These are phyloP conservation scores for Siniperca chuatsi DNA, from an alignment of 2,113 vertebrate genomes.

Conservation along the genomic window DNA sequence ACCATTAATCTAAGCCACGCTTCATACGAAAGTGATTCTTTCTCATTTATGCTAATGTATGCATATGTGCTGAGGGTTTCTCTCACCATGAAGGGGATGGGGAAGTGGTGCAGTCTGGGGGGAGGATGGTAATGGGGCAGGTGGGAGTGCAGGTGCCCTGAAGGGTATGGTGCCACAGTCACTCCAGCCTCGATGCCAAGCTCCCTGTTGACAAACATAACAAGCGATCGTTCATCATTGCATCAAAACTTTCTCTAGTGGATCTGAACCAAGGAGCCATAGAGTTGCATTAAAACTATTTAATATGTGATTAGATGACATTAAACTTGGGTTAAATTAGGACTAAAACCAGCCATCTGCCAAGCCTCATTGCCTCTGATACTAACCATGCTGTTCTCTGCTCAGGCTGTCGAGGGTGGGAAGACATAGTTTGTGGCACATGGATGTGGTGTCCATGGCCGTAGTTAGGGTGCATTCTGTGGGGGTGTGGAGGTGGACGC, in stretches of 20 bases:
- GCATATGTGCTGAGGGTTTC: conserved; percentile 54
- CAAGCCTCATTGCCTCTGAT: not conserved
- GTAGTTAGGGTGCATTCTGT: conserved; percentile 99
- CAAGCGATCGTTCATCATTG: not conserved
- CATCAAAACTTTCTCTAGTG: not conserved
- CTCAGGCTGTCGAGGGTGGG: conserved; percentile 95
- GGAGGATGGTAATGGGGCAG: conserved; percentile 96
- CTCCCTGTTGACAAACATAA: conserved; percentile 86
- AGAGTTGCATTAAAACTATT: not conserved
- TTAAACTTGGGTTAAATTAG: not conserved
- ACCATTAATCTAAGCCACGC: conserved; percentile 70
- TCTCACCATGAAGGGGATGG: conserved; percentile 96
- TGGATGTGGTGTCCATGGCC: conserved; percentile 99
- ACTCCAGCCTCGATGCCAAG: conserved; percentile 97
- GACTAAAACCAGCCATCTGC: not conserved
- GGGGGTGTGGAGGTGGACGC: conserved; percentile 96
- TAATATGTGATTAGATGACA: conserved; percentile 3
- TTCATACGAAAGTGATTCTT: conserved; percentile 61
- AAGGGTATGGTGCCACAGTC: conserved; percentile 93
- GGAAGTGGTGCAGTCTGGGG: conserved; percentile 96
- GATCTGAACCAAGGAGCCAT: not conserved
- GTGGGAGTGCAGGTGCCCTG: conserved; percentile 95
- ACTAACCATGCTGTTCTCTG: conserved; percentile 97
- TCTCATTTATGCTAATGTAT: conserved; percentile 75
- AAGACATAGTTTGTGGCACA: conserved; percentile 99